Evolutionary conservation across 2,888 invertebrate genomes (phyloP).

Genomic region (Leptinotarsa rubiginosa): DNA sequence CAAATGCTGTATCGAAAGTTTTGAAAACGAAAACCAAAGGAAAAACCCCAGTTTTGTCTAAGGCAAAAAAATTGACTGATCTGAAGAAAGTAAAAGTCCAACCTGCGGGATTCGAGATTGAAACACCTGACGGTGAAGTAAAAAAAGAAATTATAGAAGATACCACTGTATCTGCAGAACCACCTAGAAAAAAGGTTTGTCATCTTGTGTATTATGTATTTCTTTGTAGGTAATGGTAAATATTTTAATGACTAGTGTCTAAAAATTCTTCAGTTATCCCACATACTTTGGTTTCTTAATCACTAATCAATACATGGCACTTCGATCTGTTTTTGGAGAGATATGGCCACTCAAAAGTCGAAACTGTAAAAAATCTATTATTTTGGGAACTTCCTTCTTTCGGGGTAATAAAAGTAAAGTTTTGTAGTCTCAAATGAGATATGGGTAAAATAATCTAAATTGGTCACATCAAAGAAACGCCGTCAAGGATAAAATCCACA

Average conservation of each 20-base stretch:
- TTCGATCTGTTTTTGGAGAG: too few relatives aligned
- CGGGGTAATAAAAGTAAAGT: too few relatives aligned
- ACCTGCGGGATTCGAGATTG: conserved; percentile 75
- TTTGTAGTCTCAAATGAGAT: too few relatives aligned
- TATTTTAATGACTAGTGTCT: not conserved
- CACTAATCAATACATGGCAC: too few relatives aligned
- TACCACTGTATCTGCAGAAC: conserved; percentile 61
- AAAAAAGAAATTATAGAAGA: conserved; percentile 65
- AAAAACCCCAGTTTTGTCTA: conserved; percentile 80
- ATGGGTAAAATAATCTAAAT: too few relatives aligned
- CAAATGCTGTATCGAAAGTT: conserved; percentile 84
- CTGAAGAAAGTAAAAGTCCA: conserved; percentile 66
- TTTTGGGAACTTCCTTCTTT: too few relatives aligned
- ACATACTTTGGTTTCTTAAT: not conserved
- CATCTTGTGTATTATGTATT: not conserved
- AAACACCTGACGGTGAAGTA: conserved; percentile 68
- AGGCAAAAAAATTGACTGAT: conserved; percentile 80
- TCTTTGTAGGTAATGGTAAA: too few relatives aligned
- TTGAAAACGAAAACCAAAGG: conserved; percentile 80
- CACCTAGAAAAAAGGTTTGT: conserved; percentile 60
- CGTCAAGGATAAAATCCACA: too few relatives aligned
- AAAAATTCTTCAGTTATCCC: not conserved
- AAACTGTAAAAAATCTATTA: too few relatives aligned
- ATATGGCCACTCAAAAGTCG: too few relatives aligned
- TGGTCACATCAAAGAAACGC: too few relatives aligned